Conservation (phyloP, 2,797 vertebrate genomes). For the Trichosurus vulpecula region DNA sequence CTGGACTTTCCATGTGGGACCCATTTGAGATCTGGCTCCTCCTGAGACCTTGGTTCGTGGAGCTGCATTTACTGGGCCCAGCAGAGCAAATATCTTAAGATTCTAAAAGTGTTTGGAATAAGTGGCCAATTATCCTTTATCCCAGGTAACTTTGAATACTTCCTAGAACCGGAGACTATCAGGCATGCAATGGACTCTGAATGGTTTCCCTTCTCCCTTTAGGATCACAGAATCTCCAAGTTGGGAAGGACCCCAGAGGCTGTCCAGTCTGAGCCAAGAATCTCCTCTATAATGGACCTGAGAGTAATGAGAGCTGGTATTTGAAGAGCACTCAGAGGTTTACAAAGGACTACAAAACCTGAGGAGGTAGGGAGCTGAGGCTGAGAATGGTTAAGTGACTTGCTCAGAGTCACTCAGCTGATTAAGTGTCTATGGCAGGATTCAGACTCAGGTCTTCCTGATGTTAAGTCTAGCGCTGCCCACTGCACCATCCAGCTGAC, state of each 20-base stretch:
- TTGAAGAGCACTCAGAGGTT: not conserved
- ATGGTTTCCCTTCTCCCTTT: not conserved
- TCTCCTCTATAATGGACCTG: not conserved
- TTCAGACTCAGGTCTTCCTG: not conserved
- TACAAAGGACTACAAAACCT: not conserved
- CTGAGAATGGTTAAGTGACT: not conserved
- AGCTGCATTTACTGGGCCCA: not conserved
- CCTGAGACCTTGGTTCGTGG: too few relatives aligned
- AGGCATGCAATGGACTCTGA: not conserved
- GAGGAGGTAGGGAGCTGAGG: not conserved
- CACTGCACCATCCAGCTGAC: not conserved
- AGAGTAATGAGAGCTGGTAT: not conserved
- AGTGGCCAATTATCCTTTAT: not conserved
- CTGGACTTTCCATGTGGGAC: too few relatives aligned
- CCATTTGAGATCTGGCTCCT: too few relatives aligned
- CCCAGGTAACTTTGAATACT: not conserved
- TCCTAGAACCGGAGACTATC: not conserved
- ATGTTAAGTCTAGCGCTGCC: too few relatives aligned
- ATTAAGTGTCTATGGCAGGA: not conserved
- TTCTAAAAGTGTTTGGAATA: not conserved
- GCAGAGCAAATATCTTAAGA: constrained; percentile 12
- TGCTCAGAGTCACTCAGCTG: not conserved
- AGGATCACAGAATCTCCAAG: not conserved
- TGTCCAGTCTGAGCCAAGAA: not conserved
- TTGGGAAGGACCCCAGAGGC: not conserved